Evolutionary conservation across 2,888 invertebrate genomes (phyloP), one percentile per base, ranked within the genome.

Genomic region (Chaetogeoica ovagalla): DNA sequence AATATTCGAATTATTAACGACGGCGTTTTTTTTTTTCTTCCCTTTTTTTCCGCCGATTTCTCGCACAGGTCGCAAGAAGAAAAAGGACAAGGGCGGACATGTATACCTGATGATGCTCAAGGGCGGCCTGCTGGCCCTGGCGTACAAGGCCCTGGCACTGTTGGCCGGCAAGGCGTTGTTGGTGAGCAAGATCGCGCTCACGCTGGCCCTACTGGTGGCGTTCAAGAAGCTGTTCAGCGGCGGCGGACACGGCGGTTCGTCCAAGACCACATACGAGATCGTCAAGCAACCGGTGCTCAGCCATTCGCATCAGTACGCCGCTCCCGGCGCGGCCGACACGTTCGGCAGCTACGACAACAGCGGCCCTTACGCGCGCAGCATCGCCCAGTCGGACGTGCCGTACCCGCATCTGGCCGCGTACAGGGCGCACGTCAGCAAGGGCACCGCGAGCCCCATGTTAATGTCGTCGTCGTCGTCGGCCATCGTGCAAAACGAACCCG

Each of bases 221-320:
- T 85, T 91, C 84, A 92, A 91, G 87, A 91, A 91, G 83, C 86
- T 90, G 82, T 88, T 89, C 62, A 87, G 88, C 15, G 86, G 87
- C 84, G 88, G 89, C 23, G 86, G 86, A 48, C 74, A 69, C 69
- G 65, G 73, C 1, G 76, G 74, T 15, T 81, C 82, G 76, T 92
- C 93, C 84, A 93, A 93, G 86, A 94, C 93, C 0, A 94, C 94
- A 8, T 92, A 94, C 83, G 94, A 94, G 87, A 93, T 94, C 83
- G 91, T 94, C 76, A 94, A 94, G 86, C 92, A 94, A 86, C 94
- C 94, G n/a, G 91, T 93, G 85, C 91, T 93, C 77, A 91, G 91
- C 72, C 92, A 92, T 85, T 91, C 90, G 84, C 93, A 94, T 85
- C 90, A 92, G 8, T 93, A 93, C 83, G 83, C 84, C 68, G 87